These are phyloP conservation scores for Lycocerus yunnanus DNA, from an alignment of 2,888 invertebrate species.

Conservation along the genomic window DNA sequence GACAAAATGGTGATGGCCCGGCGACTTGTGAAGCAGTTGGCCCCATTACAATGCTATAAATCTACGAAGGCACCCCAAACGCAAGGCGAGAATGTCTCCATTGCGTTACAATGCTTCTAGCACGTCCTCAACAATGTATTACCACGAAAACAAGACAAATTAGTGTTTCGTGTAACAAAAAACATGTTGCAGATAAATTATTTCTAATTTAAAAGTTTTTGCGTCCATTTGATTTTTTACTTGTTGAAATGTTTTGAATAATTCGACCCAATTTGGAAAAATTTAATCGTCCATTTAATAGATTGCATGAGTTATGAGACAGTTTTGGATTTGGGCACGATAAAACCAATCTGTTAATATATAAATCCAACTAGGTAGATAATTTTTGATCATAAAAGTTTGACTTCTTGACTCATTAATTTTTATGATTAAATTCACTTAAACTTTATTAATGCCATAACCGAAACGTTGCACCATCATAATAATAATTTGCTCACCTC, in stretches of 20 bases:
- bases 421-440: neutral
- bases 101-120: slow-evolving; percentile 41
- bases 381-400: neutral
- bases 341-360: neutral
- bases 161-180: slow-evolving; percentile 35
- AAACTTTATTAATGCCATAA: neutral
- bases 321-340: neutral
- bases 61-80: slow-evolving; percentile 52
- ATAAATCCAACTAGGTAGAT: neutral
- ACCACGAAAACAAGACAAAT: slow-evolving; percentile 50
- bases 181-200: slow-evolving; percentile 7
- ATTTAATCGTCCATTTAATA: neutral
- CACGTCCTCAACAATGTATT: slow-evolving; percentile 50
- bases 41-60: slow-evolving; percentile 67
- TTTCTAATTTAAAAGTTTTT: neutral
- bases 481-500: neutral
- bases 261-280: neutral
- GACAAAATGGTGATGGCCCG: slow-evolving; percentile 65
- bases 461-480: neutral
- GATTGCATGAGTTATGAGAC: neutral
- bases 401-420: neutral
- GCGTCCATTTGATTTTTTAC: neutral
- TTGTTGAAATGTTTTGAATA: neutral
- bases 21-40: slow-evolving; percentile 67
- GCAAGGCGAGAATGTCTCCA: slow-evolving; percentile 50